phyloP scores from a whole-genome alignment of 2,113 vertebrate species.

The Cyanistes caeruleus region DNA sequence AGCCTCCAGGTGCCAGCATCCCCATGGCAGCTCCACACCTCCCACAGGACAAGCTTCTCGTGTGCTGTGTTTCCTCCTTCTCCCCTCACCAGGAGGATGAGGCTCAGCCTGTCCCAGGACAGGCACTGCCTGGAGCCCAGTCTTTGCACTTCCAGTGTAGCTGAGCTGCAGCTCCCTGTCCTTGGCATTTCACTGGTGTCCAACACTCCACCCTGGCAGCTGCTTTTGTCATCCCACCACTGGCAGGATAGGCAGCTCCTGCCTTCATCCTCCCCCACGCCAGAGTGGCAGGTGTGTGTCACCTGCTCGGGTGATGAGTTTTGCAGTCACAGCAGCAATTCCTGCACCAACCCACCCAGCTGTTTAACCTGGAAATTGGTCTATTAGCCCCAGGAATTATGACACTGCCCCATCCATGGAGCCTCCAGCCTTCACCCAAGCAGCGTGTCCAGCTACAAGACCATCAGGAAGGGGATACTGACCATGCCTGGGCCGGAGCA shows the following conservation, averaged over 20 bases:
- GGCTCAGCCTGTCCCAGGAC: neutral
- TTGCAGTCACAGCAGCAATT: neutral
- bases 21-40: neutral
- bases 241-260: neutral
- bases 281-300: fast-evolving
- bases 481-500: neutral
- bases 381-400: neutral
- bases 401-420: neutral
- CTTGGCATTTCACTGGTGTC: neutral
- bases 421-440: neutral
- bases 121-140: neutral
- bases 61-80: fast-evolving
- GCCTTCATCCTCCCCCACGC: neutral
- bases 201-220: fast-evolving
- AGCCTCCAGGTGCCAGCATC: neutral
- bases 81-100: fast-evolving
- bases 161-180: neutral
- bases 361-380: neutral
- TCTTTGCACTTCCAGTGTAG: neutral
- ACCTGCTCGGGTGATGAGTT: neutral
- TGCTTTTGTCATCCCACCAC: neutral
- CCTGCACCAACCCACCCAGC: neutral
- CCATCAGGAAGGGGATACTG: neutral
- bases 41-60: fast-evolving
- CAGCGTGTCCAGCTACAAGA: fast-evolving